Percentiles rank a stretch among this genome's conserved stretches.
Evolutionary conservation across 1,140 invertebrate species (phyloP).

Genomic region (Calephelis virginiensis): DNA sequence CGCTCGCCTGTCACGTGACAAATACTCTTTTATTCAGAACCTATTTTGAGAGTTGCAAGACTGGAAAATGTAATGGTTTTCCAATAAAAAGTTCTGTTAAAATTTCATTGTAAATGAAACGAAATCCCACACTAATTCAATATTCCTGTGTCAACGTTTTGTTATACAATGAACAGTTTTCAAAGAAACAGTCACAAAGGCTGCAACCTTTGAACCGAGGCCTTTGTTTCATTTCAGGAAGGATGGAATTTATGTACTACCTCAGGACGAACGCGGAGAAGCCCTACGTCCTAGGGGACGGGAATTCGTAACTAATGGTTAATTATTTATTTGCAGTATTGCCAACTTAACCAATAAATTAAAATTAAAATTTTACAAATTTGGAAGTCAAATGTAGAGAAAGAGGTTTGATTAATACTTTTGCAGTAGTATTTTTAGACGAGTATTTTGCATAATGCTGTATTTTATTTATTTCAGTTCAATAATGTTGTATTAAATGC

Average conservation of each 20-base stretch:
- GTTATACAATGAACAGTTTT: conserved; percentile 49
- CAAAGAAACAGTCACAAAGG: conserved; percentile 29
- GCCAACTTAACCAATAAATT: conserved; percentile 6
- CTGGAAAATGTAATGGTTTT: background rate
- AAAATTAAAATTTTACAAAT: background rate
- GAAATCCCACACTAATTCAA: conserved; percentile 17
- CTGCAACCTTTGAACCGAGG: conserved; percentile 18
- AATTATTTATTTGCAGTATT: conserved; percentile 12
- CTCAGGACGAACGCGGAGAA: conserved; percentile 63
- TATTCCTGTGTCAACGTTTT: conserved; percentile 29
- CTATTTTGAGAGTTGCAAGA: background rate
- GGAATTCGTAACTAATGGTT: conserved; percentile 35
- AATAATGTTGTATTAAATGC: too few species aligned
- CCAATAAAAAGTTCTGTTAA: background rate
- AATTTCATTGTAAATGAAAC: background rate
- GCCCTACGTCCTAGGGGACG: conserved; percentile 60
- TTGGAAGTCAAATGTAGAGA: too few species aligned
- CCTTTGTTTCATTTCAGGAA: conserved; percentile 58
- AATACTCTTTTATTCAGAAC: too few species aligned
- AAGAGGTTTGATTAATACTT: too few species aligned
- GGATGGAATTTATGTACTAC: conserved; percentile 73
- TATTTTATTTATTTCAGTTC: too few species aligned
- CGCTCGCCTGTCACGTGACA: too few species aligned
- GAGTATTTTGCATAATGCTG: too few species aligned
- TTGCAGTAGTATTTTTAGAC: too few species aligned